phyloP scores from a whole-genome alignment of 2,113 vertebrate species.

The Amphiprion ocellaris region DNA sequence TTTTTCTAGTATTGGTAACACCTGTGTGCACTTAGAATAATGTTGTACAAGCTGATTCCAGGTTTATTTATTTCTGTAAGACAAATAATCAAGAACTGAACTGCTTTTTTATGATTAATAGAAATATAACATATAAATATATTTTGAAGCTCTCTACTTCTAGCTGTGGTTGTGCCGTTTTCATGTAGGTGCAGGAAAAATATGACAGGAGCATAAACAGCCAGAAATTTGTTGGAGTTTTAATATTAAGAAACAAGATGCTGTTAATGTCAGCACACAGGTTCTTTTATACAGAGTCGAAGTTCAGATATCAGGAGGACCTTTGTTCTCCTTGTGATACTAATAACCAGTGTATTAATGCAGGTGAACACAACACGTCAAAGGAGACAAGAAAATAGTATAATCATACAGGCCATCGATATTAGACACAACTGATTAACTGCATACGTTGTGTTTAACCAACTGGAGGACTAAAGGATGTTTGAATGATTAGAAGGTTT shows the following conservation, averaged over 20 bases:
- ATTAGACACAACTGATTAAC: neutral
- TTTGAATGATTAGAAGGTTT: slow-evolving; percentile 22
- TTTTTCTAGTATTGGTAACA: too few relatives aligned
- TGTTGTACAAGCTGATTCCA: too few relatives aligned
- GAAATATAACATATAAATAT: too few relatives aligned
- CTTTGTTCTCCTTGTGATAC: neutral
- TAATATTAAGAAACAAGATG: neutral
- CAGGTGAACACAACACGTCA: neutral
- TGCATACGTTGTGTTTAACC: neutral
- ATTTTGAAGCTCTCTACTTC: too few relatives aligned
- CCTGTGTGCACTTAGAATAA: too few relatives aligned
- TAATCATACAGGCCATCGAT: neutral
- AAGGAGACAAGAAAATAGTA: neutral
- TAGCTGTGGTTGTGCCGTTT: too few relatives aligned
- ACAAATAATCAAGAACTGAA: too few relatives aligned
- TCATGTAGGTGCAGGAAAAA: too few relatives aligned
- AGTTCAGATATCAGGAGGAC: slow-evolving; percentile 12
- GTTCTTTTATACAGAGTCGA: neutral
- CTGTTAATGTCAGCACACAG: neutral
- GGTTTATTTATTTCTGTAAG: too few relatives aligned
- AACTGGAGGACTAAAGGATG: neutral
- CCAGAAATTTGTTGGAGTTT: too few relatives aligned
- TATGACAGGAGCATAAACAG: too few relatives aligned
- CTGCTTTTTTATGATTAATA: too few relatives aligned
- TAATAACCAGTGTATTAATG: neutral